Conservation (phyloP, 2,888 invertebrate species). For the Ommatoiulus sabulosus region DNA sequence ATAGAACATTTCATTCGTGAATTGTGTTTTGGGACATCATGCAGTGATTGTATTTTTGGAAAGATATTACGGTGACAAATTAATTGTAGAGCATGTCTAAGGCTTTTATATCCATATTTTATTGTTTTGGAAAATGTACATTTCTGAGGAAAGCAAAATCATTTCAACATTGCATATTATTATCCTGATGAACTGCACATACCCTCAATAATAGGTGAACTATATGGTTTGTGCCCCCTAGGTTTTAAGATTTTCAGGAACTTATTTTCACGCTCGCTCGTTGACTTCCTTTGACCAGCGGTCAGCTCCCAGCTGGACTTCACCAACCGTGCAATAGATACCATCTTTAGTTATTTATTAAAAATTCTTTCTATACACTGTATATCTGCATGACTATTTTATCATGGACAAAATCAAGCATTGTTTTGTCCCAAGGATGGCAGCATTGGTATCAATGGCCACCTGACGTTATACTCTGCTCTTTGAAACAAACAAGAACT, state of each 20-base stretch:
- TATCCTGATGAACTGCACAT: background rate
- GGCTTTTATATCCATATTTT: no score
- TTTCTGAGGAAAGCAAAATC: background rate
- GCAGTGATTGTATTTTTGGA: no score
- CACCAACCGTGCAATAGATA: conserved; percentile 20
- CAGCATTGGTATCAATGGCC: background rate
- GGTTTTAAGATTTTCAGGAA: background rate
- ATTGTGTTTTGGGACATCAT: no score
- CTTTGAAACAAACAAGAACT: background rate
- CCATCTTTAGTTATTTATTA: background rate
- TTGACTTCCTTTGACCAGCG: background rate
- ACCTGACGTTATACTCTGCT: background rate
- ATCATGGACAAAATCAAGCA: background rate
- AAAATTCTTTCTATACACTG: conserved; percentile 5
- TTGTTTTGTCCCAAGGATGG: background rate
- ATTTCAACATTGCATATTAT: background rate
- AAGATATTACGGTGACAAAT: no score
- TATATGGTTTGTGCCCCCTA: background rate
- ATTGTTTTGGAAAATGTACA: background rate
- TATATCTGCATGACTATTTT: background rate
- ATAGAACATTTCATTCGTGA: no score
- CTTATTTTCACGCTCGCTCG: background rate
- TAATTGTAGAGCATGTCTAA: no score
- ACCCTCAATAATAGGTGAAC: background rate
- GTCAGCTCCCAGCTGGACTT: background rate